Base-by-base conservation (phyloP, 2,888 invertebrate genomes). In the Oegoconia quadripuncta region DNA sequence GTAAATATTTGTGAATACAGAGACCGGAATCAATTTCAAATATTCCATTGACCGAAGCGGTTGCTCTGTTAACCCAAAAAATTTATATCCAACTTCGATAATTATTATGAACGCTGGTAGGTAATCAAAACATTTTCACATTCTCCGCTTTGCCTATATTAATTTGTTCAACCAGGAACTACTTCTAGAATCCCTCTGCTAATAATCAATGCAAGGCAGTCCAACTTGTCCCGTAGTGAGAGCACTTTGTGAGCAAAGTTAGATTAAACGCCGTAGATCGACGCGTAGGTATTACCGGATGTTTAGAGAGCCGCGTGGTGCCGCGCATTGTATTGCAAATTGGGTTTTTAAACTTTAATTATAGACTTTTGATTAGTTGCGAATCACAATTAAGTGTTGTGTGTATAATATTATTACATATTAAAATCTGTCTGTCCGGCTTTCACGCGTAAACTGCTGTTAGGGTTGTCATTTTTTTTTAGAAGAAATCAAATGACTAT, bases 181-280 rank as follows among this genome's bases (percentile, higher is more conserved):
- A n/a, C n/a, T 23, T 18, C 33, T 23, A 9, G 8, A 1, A 6
- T 20, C 18, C 14, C 28, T 28, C 14, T 38, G 26, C 50, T 57
- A 57, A 60, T 68, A 64, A 70, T 70, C 67, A 65, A 68, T 62
- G 64, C 62, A 57, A 60, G 59, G 54, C 52, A 51, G 46, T 46
- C 48, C 52, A 68, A 77, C 62, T 69, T 64, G 61, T 64, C 63
- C 61, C 64, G 52, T 56, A 62, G 46, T 29, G 48, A 48, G 51
- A 70, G 64, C 70, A 66, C 68, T 75, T 65, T 63, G 65, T 55
- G 58, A 64, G 59, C 50, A 66, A 81, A 83, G 70, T 81, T 83
- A 80, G 76, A 83, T 83, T 82, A 75, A 74, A 80, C 63, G 73
- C 50, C 64, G 68, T 64, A 77, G 66, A 75, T 74, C 71, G 76